Evolutionary conservation across 2,113 vertebrate species (phyloP).

Genomic region (Malaclemys terrapin): DNA sequence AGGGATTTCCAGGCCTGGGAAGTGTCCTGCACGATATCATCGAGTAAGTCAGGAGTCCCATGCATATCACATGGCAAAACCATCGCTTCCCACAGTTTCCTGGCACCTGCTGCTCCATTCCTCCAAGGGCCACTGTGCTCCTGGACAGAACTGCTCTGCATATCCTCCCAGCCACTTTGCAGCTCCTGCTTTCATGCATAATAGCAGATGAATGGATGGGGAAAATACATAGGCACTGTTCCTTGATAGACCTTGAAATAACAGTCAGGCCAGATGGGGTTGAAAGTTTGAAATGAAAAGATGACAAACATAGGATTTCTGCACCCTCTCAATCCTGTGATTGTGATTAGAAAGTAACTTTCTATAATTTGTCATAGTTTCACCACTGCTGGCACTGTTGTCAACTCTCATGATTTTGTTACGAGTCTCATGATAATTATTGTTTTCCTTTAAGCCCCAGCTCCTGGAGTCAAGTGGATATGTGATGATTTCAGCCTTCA

Average conservation of each 20-base stretch:
- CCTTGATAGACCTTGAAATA: neutral
- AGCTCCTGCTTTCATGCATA: slow-evolving; percentile 31
- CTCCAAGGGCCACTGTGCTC: slow-evolving; percentile 49
- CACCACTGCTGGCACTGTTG: neutral
- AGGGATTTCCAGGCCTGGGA: slow-evolving; percentile 36
- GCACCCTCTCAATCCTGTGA: neutral
- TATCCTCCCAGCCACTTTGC: slow-evolving; percentile 45
- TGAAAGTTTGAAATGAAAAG: neutral
- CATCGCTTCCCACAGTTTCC: slow-evolving; percentile 19
- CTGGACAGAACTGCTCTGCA: slow-evolving; percentile 9
- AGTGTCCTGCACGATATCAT: slow-evolving; percentile 8
- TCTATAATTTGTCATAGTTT: neutral
- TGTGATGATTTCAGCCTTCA: too few species aligned
- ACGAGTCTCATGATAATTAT: too few species aligned
- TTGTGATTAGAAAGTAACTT: neutral
- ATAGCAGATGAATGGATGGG: neutral
- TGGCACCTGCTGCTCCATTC: slow-evolving; percentile 38
- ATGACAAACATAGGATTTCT: neutral
- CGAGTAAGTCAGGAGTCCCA: neutral
- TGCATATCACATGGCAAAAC: neutral
- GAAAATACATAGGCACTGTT: neutral
- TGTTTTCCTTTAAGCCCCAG: too few species aligned
- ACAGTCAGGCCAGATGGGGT: neutral
- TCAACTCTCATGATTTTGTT: too few species aligned
- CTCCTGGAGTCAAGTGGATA: too few species aligned